Base-by-base conservation (phyloP, 2,888 invertebrate genomes). In the Smittia sp. region DNA sequence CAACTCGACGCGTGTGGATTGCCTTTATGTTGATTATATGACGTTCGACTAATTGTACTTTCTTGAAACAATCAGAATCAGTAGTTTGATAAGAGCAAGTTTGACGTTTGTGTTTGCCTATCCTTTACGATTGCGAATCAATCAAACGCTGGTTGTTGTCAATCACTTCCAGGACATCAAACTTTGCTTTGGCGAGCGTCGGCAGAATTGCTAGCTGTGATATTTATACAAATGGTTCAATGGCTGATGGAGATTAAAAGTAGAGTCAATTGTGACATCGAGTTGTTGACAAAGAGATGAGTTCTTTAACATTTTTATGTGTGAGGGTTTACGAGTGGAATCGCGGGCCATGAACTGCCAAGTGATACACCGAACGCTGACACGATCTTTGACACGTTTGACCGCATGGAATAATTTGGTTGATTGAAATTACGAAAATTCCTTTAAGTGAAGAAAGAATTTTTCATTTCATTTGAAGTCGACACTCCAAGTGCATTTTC, bases 211-310 rank as follows among this genome's bases (percentile, higher is more conserved):
- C 58, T 24, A 24, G 25, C 24, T 63, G 63, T 1, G 15, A 24
- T 11, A 11, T 63, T 24, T 27, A 20, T 25, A 24, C 11, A 63
- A 24, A 67, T 39, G 41, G 67, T 67, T 67, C 41, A 67, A 67
- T 46, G 67, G 18, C 67, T 67, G 58, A 58, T 20, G 32, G 32
- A 32, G 58, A 58, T 58, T 58, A 58, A 2, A 18, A 13, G 38
- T 15, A 27, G 25, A 32, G 18, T 32, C 66, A 38, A 41, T 39
- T 67, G 67, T 41, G 39, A 24, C 18, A 67, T 7, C 22, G 15
- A 67, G 67, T 46, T 54, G 54, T 69, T 69, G 69, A 69, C 69
- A 69, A 58, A 54, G 46, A 18, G 46, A 69, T 69, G 69, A 54
- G 69, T 69, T 69, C 69, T 54, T 69, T 69, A 69, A 69, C 69